phyloP scores from a whole-genome alignment of 2,113 vertebrate species.

The Gavialis gangeticus region DNA sequence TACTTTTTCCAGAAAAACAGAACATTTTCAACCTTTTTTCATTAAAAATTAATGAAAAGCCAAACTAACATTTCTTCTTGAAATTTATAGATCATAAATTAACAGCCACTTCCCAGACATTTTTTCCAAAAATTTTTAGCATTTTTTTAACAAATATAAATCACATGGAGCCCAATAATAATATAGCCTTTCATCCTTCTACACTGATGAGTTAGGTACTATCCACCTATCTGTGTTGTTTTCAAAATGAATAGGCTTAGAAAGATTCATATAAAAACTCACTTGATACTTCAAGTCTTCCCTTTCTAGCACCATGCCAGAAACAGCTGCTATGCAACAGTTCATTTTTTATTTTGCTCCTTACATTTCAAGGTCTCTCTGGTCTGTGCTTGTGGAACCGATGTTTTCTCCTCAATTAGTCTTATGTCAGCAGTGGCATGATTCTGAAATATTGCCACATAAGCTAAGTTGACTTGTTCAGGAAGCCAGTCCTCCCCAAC shows the following conservation, averaged over 20 bases:
- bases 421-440: neutral
- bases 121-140: neutral
- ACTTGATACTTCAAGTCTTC: neutral
- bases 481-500: neutral
- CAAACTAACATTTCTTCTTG: neutral
- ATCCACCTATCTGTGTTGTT: accelerated
- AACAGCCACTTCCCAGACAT: neutral
- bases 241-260: neutral
- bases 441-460: neutral
- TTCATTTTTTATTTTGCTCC: neutral
- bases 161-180: neutral
- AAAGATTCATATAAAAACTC: neutral
- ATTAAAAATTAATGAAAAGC: neutral
- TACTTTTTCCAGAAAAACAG: neutral
- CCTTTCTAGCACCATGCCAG: accelerated
- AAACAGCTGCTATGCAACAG: neutral
- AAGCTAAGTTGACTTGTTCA: neutral
- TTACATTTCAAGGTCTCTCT: neutral
- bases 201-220: neutral
- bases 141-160: neutral
- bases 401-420: neutral
- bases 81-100: neutral
- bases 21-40: neutral
- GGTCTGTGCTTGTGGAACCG: neutral
- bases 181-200: neutral